Conservation (phyloP, 2,888 invertebrate genomes). For the Ichneumoninae sp. region DNA sequence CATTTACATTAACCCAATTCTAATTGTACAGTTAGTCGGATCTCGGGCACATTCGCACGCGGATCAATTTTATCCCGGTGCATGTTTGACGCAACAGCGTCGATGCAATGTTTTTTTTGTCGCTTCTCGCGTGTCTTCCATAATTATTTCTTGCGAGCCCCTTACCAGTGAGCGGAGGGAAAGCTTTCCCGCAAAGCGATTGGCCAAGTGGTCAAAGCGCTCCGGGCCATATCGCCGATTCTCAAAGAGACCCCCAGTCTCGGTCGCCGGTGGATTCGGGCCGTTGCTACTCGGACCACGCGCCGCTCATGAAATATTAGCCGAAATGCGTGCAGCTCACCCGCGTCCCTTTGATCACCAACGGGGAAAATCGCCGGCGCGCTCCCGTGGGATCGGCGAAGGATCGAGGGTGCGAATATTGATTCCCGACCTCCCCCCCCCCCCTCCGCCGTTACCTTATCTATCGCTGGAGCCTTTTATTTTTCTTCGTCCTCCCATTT, state of each 20-base stretch:
- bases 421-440: conserved; percentile 53
- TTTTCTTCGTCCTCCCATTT: conserved; percentile 65
- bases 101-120: conserved; percentile 36
- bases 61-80: conserved; percentile 27
- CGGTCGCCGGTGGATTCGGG: background rate
- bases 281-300: conserved; percentile 53
- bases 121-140: conserved; percentile 39
- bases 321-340: conserved; percentile 42
- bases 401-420: conserved; percentile 57
- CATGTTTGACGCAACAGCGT: background rate
- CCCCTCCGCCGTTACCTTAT: conserved; percentile 56
- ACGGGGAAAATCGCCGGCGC: conserved; percentile 80
- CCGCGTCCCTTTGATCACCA: conserved; percentile 80
- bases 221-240: background rate
- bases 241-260: background rate
- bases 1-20: conserved; percentile 71
- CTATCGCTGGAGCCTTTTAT: conserved; percentile 34
- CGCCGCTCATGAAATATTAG: conserved; percentile 80
- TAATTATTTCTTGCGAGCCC: conserved; percentile 40
- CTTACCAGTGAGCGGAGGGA: background rate
- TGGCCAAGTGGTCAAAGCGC: background rate
- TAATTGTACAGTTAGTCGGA: conserved; percentile 59
- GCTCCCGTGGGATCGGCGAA: conserved; percentile 72
- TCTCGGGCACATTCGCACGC: conserved; percentile 43
- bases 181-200: background rate